Evolutionary conservation across 2,888 invertebrate species (phyloP).

Genomic region (Cryptocheilus praepositus): DNA sequence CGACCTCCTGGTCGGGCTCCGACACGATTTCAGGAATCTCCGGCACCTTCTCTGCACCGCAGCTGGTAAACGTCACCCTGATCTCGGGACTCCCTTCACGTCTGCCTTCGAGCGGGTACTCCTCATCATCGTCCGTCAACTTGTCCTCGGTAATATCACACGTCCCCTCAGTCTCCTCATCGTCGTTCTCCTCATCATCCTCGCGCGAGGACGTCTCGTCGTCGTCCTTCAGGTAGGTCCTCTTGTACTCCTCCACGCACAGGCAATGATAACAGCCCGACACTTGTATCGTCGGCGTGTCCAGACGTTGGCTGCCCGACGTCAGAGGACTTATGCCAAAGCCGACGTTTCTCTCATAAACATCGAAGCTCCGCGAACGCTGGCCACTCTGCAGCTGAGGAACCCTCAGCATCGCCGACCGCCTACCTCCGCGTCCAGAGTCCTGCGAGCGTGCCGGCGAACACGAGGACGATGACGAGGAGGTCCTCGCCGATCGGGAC

Average conservation of each 20-base stretch:
- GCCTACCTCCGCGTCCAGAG: slow-evolving; percentile 41
- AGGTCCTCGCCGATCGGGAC: slow-evolving; percentile 43
- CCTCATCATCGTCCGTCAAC: slow-evolving; percentile 29
- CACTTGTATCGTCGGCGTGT: slow-evolving; percentile 77
- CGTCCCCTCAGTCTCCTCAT: slow-evolving; percentile 15
- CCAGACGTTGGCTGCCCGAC: slow-evolving; percentile 63
- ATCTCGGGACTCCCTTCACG: slow-evolving; percentile 68
- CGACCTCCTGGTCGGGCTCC: slow-evolving; percentile 18
- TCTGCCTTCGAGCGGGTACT: slow-evolving; percentile 48
- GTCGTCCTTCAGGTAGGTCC: slow-evolving; percentile 75
- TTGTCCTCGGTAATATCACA: slow-evolving; percentile 64
- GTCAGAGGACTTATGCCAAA: slow-evolving; percentile 40
- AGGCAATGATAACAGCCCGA: slow-evolving; percentile 87
- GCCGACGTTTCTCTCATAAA: slow-evolving; percentile 79
- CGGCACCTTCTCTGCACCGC: slow-evolving; percentile 32
- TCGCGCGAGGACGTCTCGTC: slow-evolving; percentile 46
- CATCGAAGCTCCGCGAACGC: slow-evolving; percentile 88
- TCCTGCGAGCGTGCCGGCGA: slow-evolving; percentile 66
- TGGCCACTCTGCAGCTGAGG: slow-evolving; percentile 81
- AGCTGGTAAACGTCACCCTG: slow-evolving; percentile 59
- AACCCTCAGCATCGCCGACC: slow-evolving; percentile 77
- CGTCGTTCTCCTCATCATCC: slow-evolving; percentile 70
- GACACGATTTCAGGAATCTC: slow-evolving; percentile 20
- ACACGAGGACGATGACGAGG: slow-evolving; percentile 65
- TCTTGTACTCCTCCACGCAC: slow-evolving; percentile 85